These are phyloP conservation scores for Heliconius ethilla DNA, from an alignment of 2,888 invertebrate species.

Conservation along the genomic window DNA sequence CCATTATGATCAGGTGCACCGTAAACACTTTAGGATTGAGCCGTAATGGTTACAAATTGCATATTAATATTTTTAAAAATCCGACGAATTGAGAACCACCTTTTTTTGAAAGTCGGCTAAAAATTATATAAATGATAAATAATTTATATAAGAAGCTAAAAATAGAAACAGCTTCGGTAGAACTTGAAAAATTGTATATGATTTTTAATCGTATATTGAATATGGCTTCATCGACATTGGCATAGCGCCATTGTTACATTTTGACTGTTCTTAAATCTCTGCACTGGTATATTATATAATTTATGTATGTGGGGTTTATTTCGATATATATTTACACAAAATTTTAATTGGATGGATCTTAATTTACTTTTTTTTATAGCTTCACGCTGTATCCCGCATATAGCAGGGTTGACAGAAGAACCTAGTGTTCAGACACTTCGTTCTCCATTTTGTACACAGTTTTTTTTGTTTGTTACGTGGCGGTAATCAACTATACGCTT, in stretches of 20 bases:
- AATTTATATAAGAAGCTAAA: background rate
- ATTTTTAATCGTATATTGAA: conserved; percentile 15
- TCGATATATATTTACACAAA: background rate
- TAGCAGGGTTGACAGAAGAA: background rate
- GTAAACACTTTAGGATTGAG: too few relatives aligned
- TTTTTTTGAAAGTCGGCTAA: too few relatives aligned
- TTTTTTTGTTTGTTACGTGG: too few relatives aligned
- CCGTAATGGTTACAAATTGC: too few relatives aligned
- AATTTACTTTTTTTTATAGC: background rate
- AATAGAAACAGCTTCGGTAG: background rate
- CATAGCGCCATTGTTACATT: conserved; percentile 20
- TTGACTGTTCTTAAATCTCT: background rate
- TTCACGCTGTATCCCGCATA: background rate
- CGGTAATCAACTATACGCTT: too few relatives aligned
- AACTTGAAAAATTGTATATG: conserved; percentile 12
- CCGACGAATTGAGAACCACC: too few relatives aligned
- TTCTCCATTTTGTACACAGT: too few relatives aligned
- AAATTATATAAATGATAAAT: background rate
- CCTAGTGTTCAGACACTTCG: too few relatives aligned
- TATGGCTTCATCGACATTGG: conserved; percentile 22
- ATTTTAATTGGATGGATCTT: background rate
- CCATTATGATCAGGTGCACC: too few relatives aligned
- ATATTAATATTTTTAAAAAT: too few relatives aligned
- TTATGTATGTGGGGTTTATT: background rate
- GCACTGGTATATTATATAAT: background rate